Evolutionary conservation across 1,140 invertebrate genomes (phyloP), one percentile per base, ranked within the genome.

Genomic region (Carcinoscorpius rotundicauda): DNA sequence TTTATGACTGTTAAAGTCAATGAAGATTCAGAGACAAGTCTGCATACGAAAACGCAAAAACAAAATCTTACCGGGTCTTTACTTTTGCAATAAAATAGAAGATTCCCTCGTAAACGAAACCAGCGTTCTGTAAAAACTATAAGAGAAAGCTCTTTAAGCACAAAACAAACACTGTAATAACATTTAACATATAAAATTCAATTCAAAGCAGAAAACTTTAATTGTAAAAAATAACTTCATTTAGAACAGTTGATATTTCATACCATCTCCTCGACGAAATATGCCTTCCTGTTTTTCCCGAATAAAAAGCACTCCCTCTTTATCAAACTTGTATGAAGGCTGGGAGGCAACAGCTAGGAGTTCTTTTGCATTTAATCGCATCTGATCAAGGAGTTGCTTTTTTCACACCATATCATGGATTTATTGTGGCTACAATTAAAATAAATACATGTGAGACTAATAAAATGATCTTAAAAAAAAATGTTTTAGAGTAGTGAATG

Each of bases 71-170:
- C 76, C 49, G 87, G 86, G 76, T 96, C 91, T 68, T 86, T 84
- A 50, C 86, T 87, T 77, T 95, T 95, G 76, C 95, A 87, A 78
- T 95, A 97, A 81, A 98, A 97, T 60, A 98, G 78, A 4, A 97
- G 78, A 80, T 97, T 97, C 63, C 93, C 93, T 72, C 89, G 83
- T 29, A 97, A 81, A 65, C 92, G 84, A 79, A 91, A 96, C 87
- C 90, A 95, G 76, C 91, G 80, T 74, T 92, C 86, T 67, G 85
- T 79, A 76, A 84, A 88, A 67, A 88, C 91, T 94, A 72, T 57
- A 58, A 69, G 69, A 69, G 55, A n/a, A 58, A 57, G 60, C 49
- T 61, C 29, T 29, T 29, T 29, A 29, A 2, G 29, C 29, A 64
- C 5, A 11, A n/a, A 52, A 51, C 62, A 69, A 60, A 48, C 49